Evolutionary conservation across 1,140 invertebrate genomes (phyloP).

Genomic region (Heliconius eleuchia): DNA sequence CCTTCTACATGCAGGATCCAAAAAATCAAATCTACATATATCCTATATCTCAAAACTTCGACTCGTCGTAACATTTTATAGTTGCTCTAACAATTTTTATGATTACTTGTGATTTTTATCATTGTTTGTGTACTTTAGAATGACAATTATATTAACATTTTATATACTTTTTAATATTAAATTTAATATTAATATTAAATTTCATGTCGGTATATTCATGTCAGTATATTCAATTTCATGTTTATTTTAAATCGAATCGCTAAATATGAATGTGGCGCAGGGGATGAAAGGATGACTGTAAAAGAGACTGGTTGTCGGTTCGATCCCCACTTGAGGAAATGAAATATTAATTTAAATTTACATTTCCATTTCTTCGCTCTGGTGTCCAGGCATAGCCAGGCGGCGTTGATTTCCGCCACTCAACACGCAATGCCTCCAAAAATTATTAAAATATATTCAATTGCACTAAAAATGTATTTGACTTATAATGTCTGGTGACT

Average conservation of each 20-base stretch:
- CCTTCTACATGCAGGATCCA: neutral
- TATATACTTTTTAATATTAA: neutral
- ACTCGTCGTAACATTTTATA: conserved; percentile 14
- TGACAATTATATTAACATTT: neutral
- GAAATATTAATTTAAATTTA: too few relatives aligned
- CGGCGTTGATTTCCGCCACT: too few relatives aligned
- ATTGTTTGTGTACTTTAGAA: neutral
- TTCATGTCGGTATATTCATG: too few relatives aligned
- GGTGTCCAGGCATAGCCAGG: too few relatives aligned
- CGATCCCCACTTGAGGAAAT: too few relatives aligned
- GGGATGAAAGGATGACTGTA: too few relatives aligned
- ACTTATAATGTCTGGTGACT: neutral
- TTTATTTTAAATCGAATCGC: neutral
- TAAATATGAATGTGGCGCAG: neutral
- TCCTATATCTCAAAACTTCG: neutral
- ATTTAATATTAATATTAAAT: too few relatives aligned
- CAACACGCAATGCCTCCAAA: too few relatives aligned
- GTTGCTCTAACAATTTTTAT: conserved; percentile 33
- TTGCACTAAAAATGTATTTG: neutral
- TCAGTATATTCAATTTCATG: neutral
- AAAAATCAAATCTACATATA: neutral
- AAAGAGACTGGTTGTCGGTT: too few relatives aligned
- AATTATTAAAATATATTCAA: neutral
- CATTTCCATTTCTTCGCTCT: too few relatives aligned
- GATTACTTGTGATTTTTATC: conserved; percentile 35